Percentiles rank a stretch among this genome's conserved stretches.
These are phyloP conservation scores for Lasioglossum vierecki DNA, from an alignment of 2,888 invertebrate species.

Conservation along the genomic window DNA sequence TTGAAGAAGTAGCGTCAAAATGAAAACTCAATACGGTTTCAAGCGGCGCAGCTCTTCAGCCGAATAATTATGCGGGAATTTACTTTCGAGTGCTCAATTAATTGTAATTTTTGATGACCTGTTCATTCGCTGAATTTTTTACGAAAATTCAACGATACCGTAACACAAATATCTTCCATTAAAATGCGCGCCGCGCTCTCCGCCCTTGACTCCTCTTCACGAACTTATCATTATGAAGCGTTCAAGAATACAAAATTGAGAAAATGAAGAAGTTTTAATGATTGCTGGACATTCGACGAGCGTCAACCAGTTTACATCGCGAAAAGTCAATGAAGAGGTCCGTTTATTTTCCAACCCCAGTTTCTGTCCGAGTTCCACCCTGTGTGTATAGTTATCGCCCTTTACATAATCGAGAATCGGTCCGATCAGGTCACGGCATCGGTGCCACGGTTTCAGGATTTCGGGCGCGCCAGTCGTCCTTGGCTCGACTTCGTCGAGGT, in stretches of 20 bases:
- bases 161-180: background rate
- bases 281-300: background rate
- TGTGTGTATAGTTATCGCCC: background rate
- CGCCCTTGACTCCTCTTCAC: background rate
- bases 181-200: background rate
- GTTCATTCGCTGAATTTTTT: background rate
- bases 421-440: slow-evolving; percentile 14
- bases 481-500: slow-evolving; percentile 51
- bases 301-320: background rate
- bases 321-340: background rate
- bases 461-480: slow-evolving; percentile 62
- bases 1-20: background rate
- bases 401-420: slow-evolving; percentile 11
- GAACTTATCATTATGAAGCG: background rate
- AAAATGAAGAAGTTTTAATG: background rate
- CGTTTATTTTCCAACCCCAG: background rate
- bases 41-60: background rate
- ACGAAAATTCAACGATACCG: background rate
- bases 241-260: background rate
- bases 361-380: background rate
- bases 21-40: background rate
- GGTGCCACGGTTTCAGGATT: slow-evolving; percentile 54
- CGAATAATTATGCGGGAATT: slow-evolving; percentile 16
- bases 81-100: slow-evolving; percentile 7
- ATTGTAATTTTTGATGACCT: background rate